These are phyloP conservation scores for Phymastichus coffea DNA, from an alignment of 1,140 invertebrate genomes.

Conservation along the genomic window DNA sequence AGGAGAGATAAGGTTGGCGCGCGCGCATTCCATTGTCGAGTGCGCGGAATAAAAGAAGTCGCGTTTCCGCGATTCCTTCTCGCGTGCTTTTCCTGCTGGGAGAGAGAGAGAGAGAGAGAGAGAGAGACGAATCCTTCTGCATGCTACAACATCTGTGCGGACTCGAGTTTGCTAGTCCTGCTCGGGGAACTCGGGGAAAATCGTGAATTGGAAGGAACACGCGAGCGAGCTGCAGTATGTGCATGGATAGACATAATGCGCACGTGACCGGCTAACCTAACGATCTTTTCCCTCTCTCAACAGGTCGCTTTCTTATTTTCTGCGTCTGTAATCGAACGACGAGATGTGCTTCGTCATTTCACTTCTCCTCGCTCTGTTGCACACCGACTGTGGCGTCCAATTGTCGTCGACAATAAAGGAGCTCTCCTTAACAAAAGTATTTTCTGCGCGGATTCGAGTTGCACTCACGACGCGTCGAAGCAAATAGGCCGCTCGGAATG, in stretches of 20 bases:
- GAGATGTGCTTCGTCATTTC: neutral
- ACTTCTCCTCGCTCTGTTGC: no score
- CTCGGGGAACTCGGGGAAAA: neutral
- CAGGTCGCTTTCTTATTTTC: no score
- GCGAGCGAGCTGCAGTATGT: neutral
- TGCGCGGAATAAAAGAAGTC: constrained; percentile 6
- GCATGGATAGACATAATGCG: neutral
- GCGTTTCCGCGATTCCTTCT: constrained; percentile 14
- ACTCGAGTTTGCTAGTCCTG: neutral
- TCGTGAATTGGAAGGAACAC: constrained; percentile 16
- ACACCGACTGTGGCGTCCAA: no score
- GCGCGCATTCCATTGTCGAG: constrained; percentile 21
- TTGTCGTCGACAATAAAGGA: no score
- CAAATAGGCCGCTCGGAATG: no score
- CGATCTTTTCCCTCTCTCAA: neutral
- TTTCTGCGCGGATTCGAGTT: no score
- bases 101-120: no score
- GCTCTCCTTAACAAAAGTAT: no score
- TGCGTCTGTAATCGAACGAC: neutral
- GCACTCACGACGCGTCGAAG: no score
- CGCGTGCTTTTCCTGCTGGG: constrained; percentile 19
- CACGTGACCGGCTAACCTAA: constrained; percentile 10
- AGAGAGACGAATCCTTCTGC: neutral
- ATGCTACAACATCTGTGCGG: neutral
- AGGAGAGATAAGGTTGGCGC: no score